Evolutionary conservation across 1,140 invertebrate species (phyloP), one percentile per base, ranked within the genome.

Genomic region (Bombus huntii): DNA sequence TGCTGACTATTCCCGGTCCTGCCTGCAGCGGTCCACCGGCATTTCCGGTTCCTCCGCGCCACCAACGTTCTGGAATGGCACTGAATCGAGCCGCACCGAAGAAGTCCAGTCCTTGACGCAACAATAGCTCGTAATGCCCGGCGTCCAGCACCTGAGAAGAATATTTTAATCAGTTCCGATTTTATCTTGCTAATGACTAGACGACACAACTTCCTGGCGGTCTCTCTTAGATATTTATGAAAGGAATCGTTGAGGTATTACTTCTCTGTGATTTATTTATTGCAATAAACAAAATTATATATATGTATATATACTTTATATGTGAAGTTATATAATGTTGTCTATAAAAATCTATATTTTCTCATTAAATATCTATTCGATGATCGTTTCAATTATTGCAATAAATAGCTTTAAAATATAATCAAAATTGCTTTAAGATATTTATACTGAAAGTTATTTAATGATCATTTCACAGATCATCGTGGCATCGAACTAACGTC

Each of bases 61-160:
- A 93, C 90, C 93, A 95, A n/a, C 94, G 93, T 82, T 95, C 95
- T 0, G 95, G 94, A 0, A 95, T 81, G 1, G 93, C 95, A 9
- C 86, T 88, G 74, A 96, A 96, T 13, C 95, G 93, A 0, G 93
- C 94, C 0, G 92, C 95, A 1, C 94, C 94, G 47, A 95, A 96
- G 66, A 96, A 96, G 71, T 96, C 93, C 9, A 96, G 79, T 13
- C 95, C 95, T 71, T 95, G 93, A 57, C 94, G 92, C 8, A 95
- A 83, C 1, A 96, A 77, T 1, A 91, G 87, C 77, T 96, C 95
- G 85, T 95, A 95, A n/a, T 96, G 93, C 25, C 83, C 88, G 0
- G 93, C 89, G 31, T 96, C 95, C 2, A 94, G 85, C 5, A 95
- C 92, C 95, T 96, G n/a, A 66, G 57, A 72, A 25, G 53, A n/a